These are phyloP conservation scores for Leptopilina boulardi DNA, from an alignment of 1,140 invertebrate species.

Conservation along the genomic window DNA sequence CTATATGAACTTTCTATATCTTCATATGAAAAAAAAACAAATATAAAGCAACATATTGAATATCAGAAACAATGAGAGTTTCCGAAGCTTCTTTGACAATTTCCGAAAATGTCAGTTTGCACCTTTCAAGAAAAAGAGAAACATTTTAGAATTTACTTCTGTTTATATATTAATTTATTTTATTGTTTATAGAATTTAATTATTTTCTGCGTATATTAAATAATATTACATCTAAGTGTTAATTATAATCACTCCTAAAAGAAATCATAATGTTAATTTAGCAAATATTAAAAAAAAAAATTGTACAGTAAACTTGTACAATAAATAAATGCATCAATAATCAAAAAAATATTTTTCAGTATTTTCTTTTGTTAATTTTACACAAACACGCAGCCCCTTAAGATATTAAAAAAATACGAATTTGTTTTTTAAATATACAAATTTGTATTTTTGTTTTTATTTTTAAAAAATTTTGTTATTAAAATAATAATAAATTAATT, in stretches of 20 bases:
- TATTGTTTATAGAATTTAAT: too few species aligned
- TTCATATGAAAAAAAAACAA: conserved; percentile 9
- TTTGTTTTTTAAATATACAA: too few species aligned
- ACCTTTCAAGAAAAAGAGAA: neutral
- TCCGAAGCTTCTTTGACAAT: conserved; percentile 8
- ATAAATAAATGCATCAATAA: neutral
- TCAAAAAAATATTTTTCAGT: neutral
- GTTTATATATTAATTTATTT: neutral
- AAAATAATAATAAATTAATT: too few species aligned
- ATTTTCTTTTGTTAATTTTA: neutral
- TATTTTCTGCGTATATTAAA: too few species aligned
- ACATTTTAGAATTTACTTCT: neutral
- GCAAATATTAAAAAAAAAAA: too few species aligned
- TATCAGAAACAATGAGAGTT: neutral
- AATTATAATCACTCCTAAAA: too few species aligned
- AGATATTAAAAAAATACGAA: too few species aligned
- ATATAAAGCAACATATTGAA: conserved; percentile 12
- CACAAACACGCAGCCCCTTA: too few species aligned
- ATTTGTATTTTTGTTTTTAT: too few species aligned
- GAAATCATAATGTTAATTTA: too few species aligned
- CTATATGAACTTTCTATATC: conserved; percentile 3
- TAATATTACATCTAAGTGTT: too few species aligned
- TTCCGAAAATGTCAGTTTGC: neutral
- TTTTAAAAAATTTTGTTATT: too few species aligned
- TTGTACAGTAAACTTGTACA: conserved; percentile 3